These are phyloP conservation scores for Ophioninae sp. DNA, from an alignment of 2,888 invertebrate species.

Conservation along the genomic window DNA sequence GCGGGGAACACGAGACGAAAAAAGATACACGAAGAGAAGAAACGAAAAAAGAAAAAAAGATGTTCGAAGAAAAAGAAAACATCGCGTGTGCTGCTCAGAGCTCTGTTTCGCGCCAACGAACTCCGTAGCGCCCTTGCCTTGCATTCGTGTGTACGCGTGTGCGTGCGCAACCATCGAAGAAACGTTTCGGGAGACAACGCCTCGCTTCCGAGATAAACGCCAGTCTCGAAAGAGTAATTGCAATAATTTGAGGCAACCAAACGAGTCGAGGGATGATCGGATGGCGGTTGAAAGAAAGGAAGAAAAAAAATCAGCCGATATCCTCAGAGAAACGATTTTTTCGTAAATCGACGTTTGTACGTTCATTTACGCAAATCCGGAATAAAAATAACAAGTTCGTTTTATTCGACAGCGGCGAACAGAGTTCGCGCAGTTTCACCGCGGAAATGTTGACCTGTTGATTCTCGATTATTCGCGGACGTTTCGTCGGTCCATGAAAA, in stretches of 20 bases:
- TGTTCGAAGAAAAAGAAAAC: constrained; percentile 20
- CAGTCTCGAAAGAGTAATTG: constrained; percentile 37
- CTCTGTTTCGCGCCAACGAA: constrained; percentile 57
- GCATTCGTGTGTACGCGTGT: neutral
- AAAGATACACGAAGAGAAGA: constrained; percentile 10
- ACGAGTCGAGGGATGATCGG: neutral
- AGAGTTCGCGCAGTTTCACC: neutral
- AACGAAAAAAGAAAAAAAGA: constrained; percentile 5
- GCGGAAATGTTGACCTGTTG: constrained; percentile 71
- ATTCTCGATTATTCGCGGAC: constrained; percentile 57
- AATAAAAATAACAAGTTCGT: neutral
- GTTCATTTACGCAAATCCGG: neutral
- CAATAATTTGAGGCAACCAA: constrained; percentile 18
- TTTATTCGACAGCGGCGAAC: neutral
- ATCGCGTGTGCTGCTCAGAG: constrained; percentile 45
- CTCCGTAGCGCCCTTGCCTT: constrained; percentile 21
- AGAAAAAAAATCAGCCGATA: neutral
- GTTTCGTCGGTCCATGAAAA: neutral
- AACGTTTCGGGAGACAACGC: constrained; percentile 50
- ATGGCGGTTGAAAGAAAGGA: no score
- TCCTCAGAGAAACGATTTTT: neutral
- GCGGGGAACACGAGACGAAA: constrained; percentile 31
- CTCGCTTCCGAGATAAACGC: constrained; percentile 30
- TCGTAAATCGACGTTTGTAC: neutral
- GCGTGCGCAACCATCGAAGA: constrained; percentile 32